Base-by-base conservation (phyloP, 1,140 invertebrate species). In the Drosophila repletoides region DNA sequence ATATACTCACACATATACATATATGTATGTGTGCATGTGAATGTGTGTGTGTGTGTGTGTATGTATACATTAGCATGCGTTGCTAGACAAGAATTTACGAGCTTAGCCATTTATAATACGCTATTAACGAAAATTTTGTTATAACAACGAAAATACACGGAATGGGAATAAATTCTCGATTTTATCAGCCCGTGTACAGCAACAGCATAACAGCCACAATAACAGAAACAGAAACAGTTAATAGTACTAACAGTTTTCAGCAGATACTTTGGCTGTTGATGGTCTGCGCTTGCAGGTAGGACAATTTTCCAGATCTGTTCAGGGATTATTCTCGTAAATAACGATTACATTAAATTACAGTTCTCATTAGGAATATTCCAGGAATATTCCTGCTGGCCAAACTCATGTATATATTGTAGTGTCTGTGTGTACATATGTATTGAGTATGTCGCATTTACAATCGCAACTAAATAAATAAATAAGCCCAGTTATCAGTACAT, bases 61-160 rank as follows among this genome's bases (percentile, higher is more conserved):
- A 17, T 4, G 31, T 40, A 46, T 55, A 38, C 41, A 55, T 63
- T 53, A 43, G 59, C 49, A 17, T 49, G 56, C 36, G 56, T 38
- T 48, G 38, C 14, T 58, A 59, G 70, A 67, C 36, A 36, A 49
- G 51, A 65, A 66, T 53, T 69, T 73, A 76, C 72, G 68, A 60
- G 61, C 24, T 51, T 60, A 71, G 60, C 38, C 72, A 58, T 68
- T 65, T 52, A 53, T 68, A 52, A 60, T 22, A 33, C n/a, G 34
- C 28, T 40, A 31, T 28, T 52, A 48, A 63, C 33, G 40, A 9
- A 76, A n/a, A 76, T 36, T 83, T 70, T 76, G 55, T 81, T 81
- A 75, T 83, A 61, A 73, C 65, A 80, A 45, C 53, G 66, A 68
- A 58, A 73, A 59, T n/a, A n/a, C n/a, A n/a, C 12, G 36, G 19